These are phyloP conservation scores for Amphipyra berbera DNA, from an alignment of 2,888 invertebrate species.

Conservation along the genomic window DNA sequence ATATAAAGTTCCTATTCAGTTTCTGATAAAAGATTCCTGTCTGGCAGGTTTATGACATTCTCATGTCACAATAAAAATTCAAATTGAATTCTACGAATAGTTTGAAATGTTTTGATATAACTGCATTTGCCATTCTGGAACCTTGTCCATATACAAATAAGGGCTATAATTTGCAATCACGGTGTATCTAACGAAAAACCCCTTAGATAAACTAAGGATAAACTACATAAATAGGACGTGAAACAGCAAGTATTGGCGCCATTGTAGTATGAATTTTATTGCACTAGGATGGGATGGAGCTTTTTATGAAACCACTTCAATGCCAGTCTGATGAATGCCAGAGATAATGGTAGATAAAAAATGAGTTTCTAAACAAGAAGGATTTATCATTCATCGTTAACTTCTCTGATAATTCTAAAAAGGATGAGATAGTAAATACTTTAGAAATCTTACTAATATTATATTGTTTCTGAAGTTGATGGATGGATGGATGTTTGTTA, in stretches of 20 bases:
- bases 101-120: conserved; percentile 47
- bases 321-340: conserved; percentile 27
- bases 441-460: too few relatives aligned
- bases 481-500: too few relatives aligned
- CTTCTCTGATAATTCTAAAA: conserved; percentile 26
- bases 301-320: conserved; percentile 45
- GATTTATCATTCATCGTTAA: conserved; percentile 26
- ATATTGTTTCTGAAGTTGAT: too few relatives aligned
- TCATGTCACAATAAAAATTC: conserved; percentile 68
- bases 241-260: conserved; percentile 54
- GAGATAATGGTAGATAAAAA: conserved; percentile 43
- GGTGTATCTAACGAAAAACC: conserved; percentile 10
- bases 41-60: conserved; percentile 64
- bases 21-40: conserved; percentile 61
- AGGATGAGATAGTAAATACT: conserved; percentile 16
- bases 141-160: conserved; percentile 18
- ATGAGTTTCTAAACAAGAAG: conserved; percentile 15
- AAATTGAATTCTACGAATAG: conserved; percentile 60
- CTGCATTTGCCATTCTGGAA: conserved; percentile 4
- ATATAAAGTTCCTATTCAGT: conserved; percentile 49
- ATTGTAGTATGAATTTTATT: conserved; percentile 48
- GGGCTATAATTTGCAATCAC: conserved; percentile 11
- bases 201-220: conserved; percentile 38
- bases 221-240: conserved; percentile 46
- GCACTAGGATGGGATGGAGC: conserved; percentile 18